Evolutionary conservation across 92 coral and sea anemone genomes (phyloP).

Genomic region (Desmophyllum pertusum): DNA sequence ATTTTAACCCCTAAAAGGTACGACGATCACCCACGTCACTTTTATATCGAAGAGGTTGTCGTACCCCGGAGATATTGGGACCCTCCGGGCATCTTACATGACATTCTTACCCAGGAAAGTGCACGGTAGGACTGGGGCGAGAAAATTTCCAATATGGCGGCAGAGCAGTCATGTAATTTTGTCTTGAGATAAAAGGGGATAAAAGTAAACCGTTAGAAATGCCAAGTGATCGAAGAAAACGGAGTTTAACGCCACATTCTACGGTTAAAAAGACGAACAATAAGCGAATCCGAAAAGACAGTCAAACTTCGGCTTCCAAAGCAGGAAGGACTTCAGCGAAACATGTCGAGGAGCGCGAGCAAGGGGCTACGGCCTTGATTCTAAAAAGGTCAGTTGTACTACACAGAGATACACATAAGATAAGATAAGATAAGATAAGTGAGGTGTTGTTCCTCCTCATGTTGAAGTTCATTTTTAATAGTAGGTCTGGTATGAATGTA

Average conservation of each 20-base stretch:
- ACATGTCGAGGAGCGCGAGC: not conserved
- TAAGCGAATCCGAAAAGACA: not conserved
- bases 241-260: conserved; percentile 2
- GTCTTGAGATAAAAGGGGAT: not conserved
- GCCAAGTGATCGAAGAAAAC: not conserved
- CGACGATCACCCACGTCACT: too few relatives aligned
- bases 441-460: too few relatives aligned
- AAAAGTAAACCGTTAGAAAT: not conserved
- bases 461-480: too few relatives aligned
- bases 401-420: too few relatives aligned
- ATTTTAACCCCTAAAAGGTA: too few relatives aligned
- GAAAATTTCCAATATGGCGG: conserved; percentile 5
- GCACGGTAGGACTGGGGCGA: not conserved
- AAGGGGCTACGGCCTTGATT: not conserved
- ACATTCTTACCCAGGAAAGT: not conserved
- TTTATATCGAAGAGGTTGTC: too few relatives aligned
- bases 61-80: too few relatives aligned
- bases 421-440: too few relatives aligned
- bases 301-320: not conserved
- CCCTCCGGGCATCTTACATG: not conserved
- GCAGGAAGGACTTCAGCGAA: not conserved
- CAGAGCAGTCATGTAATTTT: not conserved
- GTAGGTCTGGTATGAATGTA: too few relatives aligned
- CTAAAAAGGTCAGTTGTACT: conserved; percentile 9
- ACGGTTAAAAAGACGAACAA: not conserved